phyloP scores from a whole-genome alignment of 1,140 invertebrate genomes.

The Drosophila kohkoa region DNA sequence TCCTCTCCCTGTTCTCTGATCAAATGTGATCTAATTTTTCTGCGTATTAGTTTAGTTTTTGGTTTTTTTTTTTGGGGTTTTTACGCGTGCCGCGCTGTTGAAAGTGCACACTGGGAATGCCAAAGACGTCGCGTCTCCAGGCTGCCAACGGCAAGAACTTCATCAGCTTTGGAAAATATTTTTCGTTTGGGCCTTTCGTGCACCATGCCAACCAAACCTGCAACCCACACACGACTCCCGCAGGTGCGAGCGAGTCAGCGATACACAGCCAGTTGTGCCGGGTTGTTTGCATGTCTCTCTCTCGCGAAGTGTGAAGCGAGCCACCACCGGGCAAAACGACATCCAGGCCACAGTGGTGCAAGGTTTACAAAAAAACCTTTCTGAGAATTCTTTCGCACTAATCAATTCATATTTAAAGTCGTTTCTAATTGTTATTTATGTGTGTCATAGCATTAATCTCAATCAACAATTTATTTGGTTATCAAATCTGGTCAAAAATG shows the following conservation, averaged over 20 bases:
- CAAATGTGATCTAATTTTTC: not conserved
- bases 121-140: conserved; percentile 21
- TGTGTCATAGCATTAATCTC: too few relatives aligned
- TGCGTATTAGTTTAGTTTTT: not conserved
- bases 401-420: too few relatives aligned
- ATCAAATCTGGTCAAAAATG: too few relatives aligned
- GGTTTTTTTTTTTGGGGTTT: not conserved
- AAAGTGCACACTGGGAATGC: conserved; percentile 35
- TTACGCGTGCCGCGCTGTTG: conserved; percentile 11
- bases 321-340: conserved; percentile 20
- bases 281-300: conserved; percentile 53
- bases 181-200: conserved; percentile 77
- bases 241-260: not conserved
- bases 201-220: conserved; percentile 75
- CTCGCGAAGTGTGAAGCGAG: conserved; percentile 40
- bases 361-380: too few relatives aligned
- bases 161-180: conserved; percentile 59
- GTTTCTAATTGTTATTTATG: too few relatives aligned
- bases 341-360: conserved; percentile 34
- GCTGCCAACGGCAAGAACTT: conserved; percentile 12
- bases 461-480: too few relatives aligned
- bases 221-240: not conserved
- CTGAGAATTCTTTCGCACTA: too few relatives aligned
- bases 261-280: conserved; percentile 3
- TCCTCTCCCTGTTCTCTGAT: conserved; percentile 17